phyloP scores from a whole-genome alignment of 2,888 invertebrate genomes.

The Glyphotaelius pellucidus region DNA sequence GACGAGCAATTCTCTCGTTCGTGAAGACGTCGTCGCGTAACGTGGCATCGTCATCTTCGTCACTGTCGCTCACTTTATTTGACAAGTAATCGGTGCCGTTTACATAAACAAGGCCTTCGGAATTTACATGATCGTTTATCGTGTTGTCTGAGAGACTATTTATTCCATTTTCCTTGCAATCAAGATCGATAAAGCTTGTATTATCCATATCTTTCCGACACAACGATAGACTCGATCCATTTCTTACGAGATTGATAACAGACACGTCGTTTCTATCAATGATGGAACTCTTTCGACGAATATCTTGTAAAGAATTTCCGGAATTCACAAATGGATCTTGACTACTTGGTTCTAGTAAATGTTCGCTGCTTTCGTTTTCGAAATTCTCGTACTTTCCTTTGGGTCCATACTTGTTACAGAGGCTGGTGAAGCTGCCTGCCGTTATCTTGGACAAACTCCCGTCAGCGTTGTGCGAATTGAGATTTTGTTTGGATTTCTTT shows the following conservation, averaged over 20 bases:
- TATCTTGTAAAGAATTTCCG: slow-evolving; percentile 67
- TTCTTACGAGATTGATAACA: slow-evolving; percentile 44
- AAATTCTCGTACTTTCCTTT: slow-evolving; percentile 73
- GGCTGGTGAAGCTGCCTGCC: slow-evolving; percentile 71
- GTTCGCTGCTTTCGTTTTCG: slow-evolving; percentile 75
- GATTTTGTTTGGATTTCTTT: slow-evolving; percentile 68
- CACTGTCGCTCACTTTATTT: slow-evolving; percentile 26
- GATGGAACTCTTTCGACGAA: slow-evolving; percentile 58
- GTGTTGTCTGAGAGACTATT: slow-evolving; percentile 5
- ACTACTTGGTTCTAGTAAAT: slow-evolving; percentile 67
- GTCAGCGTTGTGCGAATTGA: slow-evolving; percentile 70
- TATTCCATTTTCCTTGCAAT: neutral
- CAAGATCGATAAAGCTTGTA: slow-evolving; percentile 43
- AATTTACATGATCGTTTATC: neutral
- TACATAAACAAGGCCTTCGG: neutral
- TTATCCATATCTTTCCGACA: slow-evolving; percentile 54
- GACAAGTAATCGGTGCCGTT: neutral
- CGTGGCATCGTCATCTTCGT: slow-evolving; percentile 54
- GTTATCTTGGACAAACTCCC: slow-evolving; percentile 70
- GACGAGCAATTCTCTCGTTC: slow-evolving; percentile 68
- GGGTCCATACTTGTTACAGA: slow-evolving; percentile 73
- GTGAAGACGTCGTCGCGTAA: slow-evolving; percentile 66
- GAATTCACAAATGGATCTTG: slow-evolving; percentile 66
- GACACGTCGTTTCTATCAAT: slow-evolving; percentile 56
- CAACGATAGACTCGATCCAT: slow-evolving; percentile 57